These are phyloP conservation scores for Drosophila sturtevanti DNA, from an alignment of 1,140 invertebrate genomes.

Conservation along the genomic window DNA sequence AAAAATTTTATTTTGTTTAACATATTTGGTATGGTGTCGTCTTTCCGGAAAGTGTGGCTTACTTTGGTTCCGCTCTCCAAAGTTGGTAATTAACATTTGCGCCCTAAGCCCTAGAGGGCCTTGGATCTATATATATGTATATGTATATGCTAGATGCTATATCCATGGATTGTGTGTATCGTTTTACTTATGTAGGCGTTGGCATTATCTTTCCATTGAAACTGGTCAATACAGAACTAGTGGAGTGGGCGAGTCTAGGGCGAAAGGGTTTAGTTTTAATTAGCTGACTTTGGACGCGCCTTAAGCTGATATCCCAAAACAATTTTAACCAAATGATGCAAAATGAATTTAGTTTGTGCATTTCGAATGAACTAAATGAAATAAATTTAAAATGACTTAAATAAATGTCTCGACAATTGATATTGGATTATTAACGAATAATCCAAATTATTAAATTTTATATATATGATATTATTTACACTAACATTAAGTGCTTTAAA, in stretches of 20 bases:
- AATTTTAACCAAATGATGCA: not conserved
- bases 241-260: not conserved
- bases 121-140: too few species aligned
- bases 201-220: not conserved
- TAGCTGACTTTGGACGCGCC: constrained; percentile 18
- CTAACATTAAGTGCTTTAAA: too few species aligned
- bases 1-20: not conserved
- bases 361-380: too few species aligned
- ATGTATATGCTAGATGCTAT: too few species aligned
- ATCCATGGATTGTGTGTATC: too few species aligned
- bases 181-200: constrained; percentile 9
- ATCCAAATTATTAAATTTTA: too few species aligned
- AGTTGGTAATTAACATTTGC: constrained; percentile 72
- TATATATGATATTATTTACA: too few species aligned
- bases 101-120: constrained; percentile 9
- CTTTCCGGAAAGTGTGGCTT: constrained; percentile 77
- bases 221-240: not conserved
- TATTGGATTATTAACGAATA: too few species aligned
- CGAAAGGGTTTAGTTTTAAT: constrained; percentile 20
- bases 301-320: not conserved
- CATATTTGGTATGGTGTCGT: not conserved
- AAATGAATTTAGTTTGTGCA: too few species aligned
- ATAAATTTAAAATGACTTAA: too few species aligned
- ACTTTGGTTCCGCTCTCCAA: constrained; percentile 74
- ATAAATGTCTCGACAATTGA: too few species aligned